These are phyloP conservation scores for Drosophila borealis DNA, from an alignment of 2,888 invertebrate genomes.

Conservation along the genomic window DNA sequence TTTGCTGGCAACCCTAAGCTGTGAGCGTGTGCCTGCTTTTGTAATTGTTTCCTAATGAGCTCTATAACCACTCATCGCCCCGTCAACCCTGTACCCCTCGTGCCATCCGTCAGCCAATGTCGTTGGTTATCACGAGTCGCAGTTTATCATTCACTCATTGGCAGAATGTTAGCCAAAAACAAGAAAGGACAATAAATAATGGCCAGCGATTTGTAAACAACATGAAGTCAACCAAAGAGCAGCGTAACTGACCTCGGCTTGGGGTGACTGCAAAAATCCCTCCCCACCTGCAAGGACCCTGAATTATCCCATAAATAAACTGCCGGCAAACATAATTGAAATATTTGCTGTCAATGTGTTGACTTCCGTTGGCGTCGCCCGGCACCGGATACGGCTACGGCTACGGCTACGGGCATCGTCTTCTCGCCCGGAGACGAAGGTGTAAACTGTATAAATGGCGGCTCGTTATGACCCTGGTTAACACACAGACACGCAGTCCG, in stretches of 20 bases:
- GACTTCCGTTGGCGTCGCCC: slow-evolving; percentile 57
- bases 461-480: slow-evolving; percentile 66
- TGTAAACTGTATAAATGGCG: slow-evolving; percentile 77
- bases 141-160: slow-evolving; percentile 77
- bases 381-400: slow-evolving; percentile 1
- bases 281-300: not conserved
- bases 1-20: slow-evolving; percentile 59
- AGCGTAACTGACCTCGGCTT: slow-evolving; percentile 24
- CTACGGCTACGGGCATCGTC: slow-evolving; percentile 16
- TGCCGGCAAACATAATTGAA: slow-evolving; percentile 68
- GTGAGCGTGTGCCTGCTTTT: slow-evolving; percentile 33
- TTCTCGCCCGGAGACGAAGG: slow-evolving; percentile 68
- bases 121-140: slow-evolving; percentile 58
- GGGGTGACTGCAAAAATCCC: not conserved
- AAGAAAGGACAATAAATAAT: slow-evolving; percentile 68
- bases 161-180: slow-evolving; percentile 62
- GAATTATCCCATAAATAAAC: slow-evolving; percentile 66
- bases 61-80: slow-evolving; percentile 31
- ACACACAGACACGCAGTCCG: slow-evolving; percentile 17
- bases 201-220: slow-evolving; percentile 76
- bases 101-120: slow-evolving; percentile 39
- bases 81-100: slow-evolving; percentile 3
- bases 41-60: slow-evolving; percentile 76
- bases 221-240: slow-evolving; percentile 47
- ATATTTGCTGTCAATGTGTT: slow-evolving; percentile 81